Evolutionary conservation across 1,140 invertebrate genomes (phyloP).

Genomic region (Nasonia longicornis): DNA sequence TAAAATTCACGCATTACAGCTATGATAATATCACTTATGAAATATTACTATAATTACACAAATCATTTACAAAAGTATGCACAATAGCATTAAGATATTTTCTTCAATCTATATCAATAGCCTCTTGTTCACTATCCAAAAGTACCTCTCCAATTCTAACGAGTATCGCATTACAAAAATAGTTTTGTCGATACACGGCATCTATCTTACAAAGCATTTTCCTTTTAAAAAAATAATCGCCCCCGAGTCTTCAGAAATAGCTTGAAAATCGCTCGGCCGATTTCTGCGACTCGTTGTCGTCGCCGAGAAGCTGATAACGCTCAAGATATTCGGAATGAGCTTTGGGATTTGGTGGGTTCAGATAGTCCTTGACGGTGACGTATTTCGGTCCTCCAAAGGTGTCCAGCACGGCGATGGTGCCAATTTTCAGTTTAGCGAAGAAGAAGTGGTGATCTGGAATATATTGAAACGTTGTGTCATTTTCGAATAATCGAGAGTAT

Average conservation of each 20-base stretch:
- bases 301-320: not conserved
- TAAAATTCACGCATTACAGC: not conserved
- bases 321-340: not conserved
- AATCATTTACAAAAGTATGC: not conserved
- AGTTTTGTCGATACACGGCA: not conserved
- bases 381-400: slow-evolving; percentile 82
- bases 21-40: not conserved
- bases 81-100: not conserved
- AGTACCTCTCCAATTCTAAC: not conserved
- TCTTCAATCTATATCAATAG: too few species aligned
- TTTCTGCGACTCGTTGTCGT: not conserved
- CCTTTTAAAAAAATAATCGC: too few species aligned
- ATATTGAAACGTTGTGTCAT: slow-evolving; percentile 3
- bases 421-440: slow-evolving; percentile 80
- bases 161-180: not conserved
- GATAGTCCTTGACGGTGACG: slow-evolving; percentile 75
- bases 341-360: slow-evolving; percentile 51
- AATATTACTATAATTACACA: slow-evolving; percentile 1
- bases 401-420: slow-evolving; percentile 78
- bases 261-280: not conserved
- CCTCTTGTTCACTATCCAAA: not conserved
- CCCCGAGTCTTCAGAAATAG: not conserved
- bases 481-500: not conserved
- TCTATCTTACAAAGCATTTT: not conserved
- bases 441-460: slow-evolving; percentile 80